Base-by-base conservation (phyloP, 2,797 vertebrate genomes). In the Hybognathus amarus region DNA sequence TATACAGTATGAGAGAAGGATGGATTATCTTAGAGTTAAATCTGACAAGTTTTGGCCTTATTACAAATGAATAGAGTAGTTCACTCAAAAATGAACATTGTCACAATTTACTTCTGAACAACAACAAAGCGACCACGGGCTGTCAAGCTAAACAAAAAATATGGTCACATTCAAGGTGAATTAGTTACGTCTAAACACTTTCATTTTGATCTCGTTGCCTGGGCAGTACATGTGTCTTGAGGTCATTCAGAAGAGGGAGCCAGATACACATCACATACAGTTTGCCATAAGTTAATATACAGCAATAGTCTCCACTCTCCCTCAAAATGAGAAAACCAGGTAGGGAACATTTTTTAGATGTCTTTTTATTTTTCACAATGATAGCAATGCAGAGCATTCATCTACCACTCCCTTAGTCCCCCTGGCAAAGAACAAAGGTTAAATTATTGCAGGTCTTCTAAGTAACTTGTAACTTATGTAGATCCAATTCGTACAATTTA, bases 271-370 rank as follows among this genome's bases (percentile, higher is more conserved):
- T 86, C 59, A 20, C 15, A 69, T 50, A 66, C 18, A 64, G 52
- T 61, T 36, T 52, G 61, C 33, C n/a, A 75, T 59, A 24, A 54
- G 69, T 54, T 84, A 74, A 83, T 80, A 59, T 52, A 82, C 33
- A 27, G 30, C 38, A 45, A 69, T 20, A 59, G 30, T 83, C 70
- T 50, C 63, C 54, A 36, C 27, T 82, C 45, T 83, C 64, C 66
- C 77, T 33, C 70, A 56, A 54, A 61, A 79, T 71, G 75, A 83
- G 54, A 80, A 84, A 86, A 90, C 87, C 86, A 85, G 86, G 80
- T 84, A 40, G 74, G 83, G 87, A 86, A 50, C 88, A 91, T 91
- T 89, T 91, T 89, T 89, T 68, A 88, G 63, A 88, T 79, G 89
- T 83, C 86, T 85, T 90, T 78, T 79, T 69, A 54, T 84, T 76